phyloP scores from a whole-genome alignment of 1,140 invertebrate genomes.

The Frieseomelitta varia region DNA sequence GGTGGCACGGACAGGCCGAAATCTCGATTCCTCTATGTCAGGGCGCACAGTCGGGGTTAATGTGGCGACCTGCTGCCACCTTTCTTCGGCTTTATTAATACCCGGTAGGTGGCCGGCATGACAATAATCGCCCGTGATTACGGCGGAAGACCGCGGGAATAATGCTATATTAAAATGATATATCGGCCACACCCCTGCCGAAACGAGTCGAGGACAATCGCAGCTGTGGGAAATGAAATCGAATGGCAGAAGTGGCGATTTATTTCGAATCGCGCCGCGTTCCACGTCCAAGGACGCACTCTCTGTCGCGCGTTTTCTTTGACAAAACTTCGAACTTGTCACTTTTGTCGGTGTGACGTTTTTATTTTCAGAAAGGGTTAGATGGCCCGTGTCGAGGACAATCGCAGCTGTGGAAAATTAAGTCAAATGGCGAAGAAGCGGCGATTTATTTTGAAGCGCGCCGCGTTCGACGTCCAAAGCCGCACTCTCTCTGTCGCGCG shows the following conservation, averaged over 20 bases:
- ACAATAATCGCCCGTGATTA: conserved; percentile 67
- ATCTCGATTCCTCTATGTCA: conserved; percentile 68
- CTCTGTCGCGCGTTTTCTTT: background rate
- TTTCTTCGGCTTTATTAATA: conserved; percentile 75
- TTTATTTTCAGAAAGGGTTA: too few species aligned
- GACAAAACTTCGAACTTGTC: too few species aligned
- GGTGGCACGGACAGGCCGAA: conserved; percentile 59
- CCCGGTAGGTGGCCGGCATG: conserved; percentile 69
- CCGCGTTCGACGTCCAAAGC: too few species aligned
- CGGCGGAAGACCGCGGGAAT: conserved; percentile 54
- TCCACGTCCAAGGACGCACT: too few species aligned
- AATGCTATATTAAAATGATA: conserved; percentile 64
- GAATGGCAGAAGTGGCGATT: background rate
- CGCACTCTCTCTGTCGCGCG: background rate
- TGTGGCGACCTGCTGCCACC: conserved; percentile 65
- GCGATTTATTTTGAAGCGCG: background rate
- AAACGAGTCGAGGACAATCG: conserved; percentile 14
- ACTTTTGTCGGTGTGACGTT: background rate
- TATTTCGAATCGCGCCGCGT: background rate
- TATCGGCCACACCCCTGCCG: conserved; percentile 15
- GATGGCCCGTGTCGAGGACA: background rate
- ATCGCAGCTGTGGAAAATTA: background rate
- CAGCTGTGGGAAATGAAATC: conserved; percentile 13
- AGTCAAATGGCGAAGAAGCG: background rate
- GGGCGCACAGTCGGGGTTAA: conserved; percentile 65